Base-by-base conservation (phyloP, 2,888 invertebrate genomes). In the Ichneumon xanthorius region DNA sequence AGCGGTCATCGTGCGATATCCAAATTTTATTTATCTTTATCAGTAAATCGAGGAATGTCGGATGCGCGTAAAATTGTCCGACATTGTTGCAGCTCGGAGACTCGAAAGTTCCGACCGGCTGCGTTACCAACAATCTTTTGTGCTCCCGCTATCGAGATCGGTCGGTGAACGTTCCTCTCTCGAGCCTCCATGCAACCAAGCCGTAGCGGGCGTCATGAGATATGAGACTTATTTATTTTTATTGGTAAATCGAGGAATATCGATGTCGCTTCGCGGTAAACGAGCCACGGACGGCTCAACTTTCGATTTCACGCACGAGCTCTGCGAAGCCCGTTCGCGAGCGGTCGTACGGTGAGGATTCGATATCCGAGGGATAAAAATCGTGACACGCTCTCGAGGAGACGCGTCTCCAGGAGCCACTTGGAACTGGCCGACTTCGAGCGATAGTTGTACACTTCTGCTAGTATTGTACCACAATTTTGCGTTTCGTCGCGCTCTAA, bases 401-500 rank as follows among this genome's bases (percentile, higher is more conserved):
- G 61, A 33, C 61, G n/a, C 6, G n/a, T 30, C 16, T 26, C 61
- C 6, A 30, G 33, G 40, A 48, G 26, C 33, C 63, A 63, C 30
- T 78, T 37, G 19, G 63, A 70, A 68, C 58, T 68, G 78, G 16
- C 48, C 82, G 48, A 82, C 30, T 16, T 33, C 16, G 61, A 33
- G 7, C 1, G 26, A 30, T 16, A n/a, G 30, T 5, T 7, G 30
- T n/a, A 16, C 30, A 61, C 30, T 16, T 33, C 58, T 26, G 30
- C 19, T n/a, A n/a, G 19, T 65, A 61, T 3, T 53, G 65, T 71
- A 50, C 68, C 55, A 68, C 63, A 65, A 72, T 82, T 65, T 82
- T 70, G 84, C 68, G 50, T 80, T 79, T 72, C 81, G 85, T 80
- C n/a, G 78, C 89, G 89, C 85, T 89, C 73, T 86, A 88, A 84